A percentile compares a stretch with the other conserved stretches of the same genome.
These are phyloP conservation scores for Clanis bilineata DNA, from an alignment of 2,888 invertebrate genomes.

Conservation along the genomic window DNA sequence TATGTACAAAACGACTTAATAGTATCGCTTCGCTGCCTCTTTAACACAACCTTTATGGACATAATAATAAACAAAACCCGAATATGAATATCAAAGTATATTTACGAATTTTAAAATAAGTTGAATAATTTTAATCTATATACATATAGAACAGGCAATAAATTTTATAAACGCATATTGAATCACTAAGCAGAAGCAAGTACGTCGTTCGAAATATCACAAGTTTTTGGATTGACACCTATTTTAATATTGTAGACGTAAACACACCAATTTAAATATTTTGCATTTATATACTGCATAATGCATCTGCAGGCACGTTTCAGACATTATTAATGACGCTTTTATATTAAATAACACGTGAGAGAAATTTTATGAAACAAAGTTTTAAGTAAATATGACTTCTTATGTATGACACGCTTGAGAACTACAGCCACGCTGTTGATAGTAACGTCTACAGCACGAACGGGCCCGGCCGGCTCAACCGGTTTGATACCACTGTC, in stretches of 20 bases:
- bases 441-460: too few relatives aligned
- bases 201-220: neutral
- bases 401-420: too few relatives aligned
- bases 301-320: neutral
- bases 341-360: neutral
- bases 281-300: neutral
- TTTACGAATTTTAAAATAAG: neutral
- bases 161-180: neutral
- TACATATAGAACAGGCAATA: slow-evolving; percentile 4
- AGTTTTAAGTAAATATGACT: too few relatives aligned
- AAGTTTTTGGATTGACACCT: neutral
- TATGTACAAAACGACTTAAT: too few relatives aligned
- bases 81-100: neutral
- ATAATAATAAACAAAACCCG: neutral
- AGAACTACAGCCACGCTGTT: too few relatives aligned
- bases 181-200: neutral
- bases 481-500: too few relatives aligned
- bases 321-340: neutral
- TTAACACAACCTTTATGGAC: too few relatives aligned
- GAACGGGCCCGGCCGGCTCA: too few relatives aligned
- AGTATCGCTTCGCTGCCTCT: too few relatives aligned
- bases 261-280: neutral
- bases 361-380: too few relatives aligned
- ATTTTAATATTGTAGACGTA: neutral
- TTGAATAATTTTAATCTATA: neutral